These are phyloP conservation scores for Hypsopygia costalis DNA, from an alignment of 2,888 invertebrate species.

Conservation along the genomic window DNA sequence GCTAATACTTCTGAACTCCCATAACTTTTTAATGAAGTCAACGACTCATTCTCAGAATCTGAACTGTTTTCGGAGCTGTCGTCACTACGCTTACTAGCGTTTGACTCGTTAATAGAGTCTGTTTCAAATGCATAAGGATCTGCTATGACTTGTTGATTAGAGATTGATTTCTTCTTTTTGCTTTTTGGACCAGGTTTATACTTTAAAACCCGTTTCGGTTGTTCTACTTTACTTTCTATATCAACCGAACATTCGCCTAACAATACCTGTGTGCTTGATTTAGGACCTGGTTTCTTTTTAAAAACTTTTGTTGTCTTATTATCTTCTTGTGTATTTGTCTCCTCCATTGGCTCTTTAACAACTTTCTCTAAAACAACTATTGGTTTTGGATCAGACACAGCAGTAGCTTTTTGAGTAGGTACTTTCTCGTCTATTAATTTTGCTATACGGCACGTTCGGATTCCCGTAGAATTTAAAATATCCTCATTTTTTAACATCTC, in stretches of 20 bases:
- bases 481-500: conserved; percentile 85
- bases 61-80: conserved; percentile 30
- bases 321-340: not conserved
- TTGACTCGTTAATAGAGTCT: conserved; percentile 49
- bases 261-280: conserved; percentile 28
- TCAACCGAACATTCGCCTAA: conserved; percentile 6
- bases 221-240: conserved; percentile 16
- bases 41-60: conserved; percentile 54
- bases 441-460: conserved; percentile 82
- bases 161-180: conserved; percentile 44
- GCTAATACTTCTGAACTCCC: conserved; percentile 45
- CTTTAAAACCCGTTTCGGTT: conserved; percentile 20
- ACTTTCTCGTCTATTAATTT: conserved; percentile 65
- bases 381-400: conserved; percentile 29
- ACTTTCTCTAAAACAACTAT: conserved; percentile 49
- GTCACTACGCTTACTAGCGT: conserved; percentile 37
- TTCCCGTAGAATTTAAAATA: conserved; percentile 81
- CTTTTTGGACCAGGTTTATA: conserved; percentile 51
- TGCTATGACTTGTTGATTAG: conserved; percentile 16
- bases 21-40: conserved; percentile 48
- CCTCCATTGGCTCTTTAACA: conserved; percentile 23
- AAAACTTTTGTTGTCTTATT: conserved; percentile 17
- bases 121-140: conserved; percentile 64
- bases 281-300: conserved; percentile 43
- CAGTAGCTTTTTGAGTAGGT: conserved; percentile 25